Base-by-base conservation (phyloP, 2,113 vertebrate genomes). In the Tachuris rubrigastra region DNA sequence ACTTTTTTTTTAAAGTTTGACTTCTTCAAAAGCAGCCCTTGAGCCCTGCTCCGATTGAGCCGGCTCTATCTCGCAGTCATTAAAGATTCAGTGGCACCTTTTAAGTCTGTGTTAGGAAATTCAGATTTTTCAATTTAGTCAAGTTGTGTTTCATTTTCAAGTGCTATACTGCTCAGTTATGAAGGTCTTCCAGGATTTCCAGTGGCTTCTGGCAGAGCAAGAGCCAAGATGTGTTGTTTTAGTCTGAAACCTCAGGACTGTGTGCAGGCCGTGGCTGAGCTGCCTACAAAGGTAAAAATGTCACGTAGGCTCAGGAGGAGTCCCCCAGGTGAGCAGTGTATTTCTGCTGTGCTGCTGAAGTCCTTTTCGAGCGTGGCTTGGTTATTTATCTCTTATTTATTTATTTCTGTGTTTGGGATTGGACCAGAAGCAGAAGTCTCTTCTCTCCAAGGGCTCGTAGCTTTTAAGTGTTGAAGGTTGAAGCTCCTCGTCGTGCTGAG, bases 1-100 rank as follows among this genome's bases (percentile, higher is more conserved):
- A 37, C 24, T 44, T 71, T 80, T 39, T 72, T 80, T 58, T 3
- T n/a, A n/a, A 95, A 96, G 91, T 93, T 94, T 88, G 58, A 47
- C 44, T 73, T 90, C 96, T 97, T 97, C 96, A 97, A 96, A 97
- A 91, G 87, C 25, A 93, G 94, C 93, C 96, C 97, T 85, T 89
- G 77, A 88, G 88, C 95, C 93, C 90, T 74, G 30, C 47, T 55
- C 73, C 55, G 87, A 74, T 44, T 76, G 95, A 95, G 67, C 85
- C 90, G 68, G 87, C 85, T 96, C 97, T 77, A 3, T 75, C 92
- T 72, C 41, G 67, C n/a, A 53, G 80, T 93, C 93, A 92, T 83
- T 67, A 77, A 93, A 96, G 94, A 97, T 96, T 83, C 96, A 86
- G 67, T 52, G 67, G 49, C 50, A 79, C 93, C 97, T 95, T 98